These are phyloP conservation scores for Sebastes goodei DNA, from an alignment of 2,797 vertebrate species.

Conservation along the genomic window DNA sequence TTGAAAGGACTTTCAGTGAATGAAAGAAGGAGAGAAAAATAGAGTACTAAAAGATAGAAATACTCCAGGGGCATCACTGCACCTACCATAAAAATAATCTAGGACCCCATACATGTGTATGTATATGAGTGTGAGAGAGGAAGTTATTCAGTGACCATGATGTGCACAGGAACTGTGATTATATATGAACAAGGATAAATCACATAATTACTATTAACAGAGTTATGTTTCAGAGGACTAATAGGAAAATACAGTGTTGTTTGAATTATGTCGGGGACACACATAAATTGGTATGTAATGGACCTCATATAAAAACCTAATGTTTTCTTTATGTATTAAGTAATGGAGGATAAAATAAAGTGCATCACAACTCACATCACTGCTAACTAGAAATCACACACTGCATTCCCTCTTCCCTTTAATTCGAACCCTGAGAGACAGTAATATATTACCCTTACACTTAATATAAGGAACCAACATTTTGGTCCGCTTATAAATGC, in stretches of 20 bases:
- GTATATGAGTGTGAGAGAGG: not conserved
- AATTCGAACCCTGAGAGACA: not conserved
- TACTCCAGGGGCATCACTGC: no score
- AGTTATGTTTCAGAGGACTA: not conserved
- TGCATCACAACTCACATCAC: not conserved
- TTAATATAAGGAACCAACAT: not conserved
- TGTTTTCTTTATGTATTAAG: slow-evolving; percentile 4
- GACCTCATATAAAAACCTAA: not conserved
- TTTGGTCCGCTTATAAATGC: no score
- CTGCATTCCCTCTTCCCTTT: not conserved
- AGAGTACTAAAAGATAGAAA: no score
- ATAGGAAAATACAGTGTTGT: not conserved
- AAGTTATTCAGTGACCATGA: not conserved
- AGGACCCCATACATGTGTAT: no score
- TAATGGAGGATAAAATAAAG: slow-evolving; percentile 20
- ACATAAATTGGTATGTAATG: not conserved
- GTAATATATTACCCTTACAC: not conserved
- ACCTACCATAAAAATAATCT: no score
- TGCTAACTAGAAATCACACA: not conserved
- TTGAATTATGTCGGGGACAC: not conserved
- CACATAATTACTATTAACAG: not conserved
- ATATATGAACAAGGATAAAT: not conserved
- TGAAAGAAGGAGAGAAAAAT: no score
- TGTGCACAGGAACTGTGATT: not conserved
- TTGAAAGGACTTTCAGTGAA: no score